These are phyloP conservation scores for Gonioctena quinquepunctata DNA, from an alignment of 1,140 invertebrate species.

Conservation along the genomic window DNA sequence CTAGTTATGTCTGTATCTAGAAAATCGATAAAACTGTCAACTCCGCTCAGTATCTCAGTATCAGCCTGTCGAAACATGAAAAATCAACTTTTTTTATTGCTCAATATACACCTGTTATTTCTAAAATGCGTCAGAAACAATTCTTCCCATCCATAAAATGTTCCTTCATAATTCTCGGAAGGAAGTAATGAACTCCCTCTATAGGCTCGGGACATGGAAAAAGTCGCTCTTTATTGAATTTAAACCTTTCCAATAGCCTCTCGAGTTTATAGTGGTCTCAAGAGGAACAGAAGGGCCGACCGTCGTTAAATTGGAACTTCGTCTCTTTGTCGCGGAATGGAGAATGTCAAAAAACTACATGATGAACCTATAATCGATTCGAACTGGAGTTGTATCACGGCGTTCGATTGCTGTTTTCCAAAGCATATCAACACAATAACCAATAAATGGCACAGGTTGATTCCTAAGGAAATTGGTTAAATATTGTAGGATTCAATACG, in stretches of 20 bases:
- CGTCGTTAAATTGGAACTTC: constrained; percentile 29
- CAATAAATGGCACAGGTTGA: too few relatives aligned
- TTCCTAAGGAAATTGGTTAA: too few relatives aligned
- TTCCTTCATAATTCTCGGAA: neutral
- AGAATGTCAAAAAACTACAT: neutral
- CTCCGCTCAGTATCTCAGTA: neutral
- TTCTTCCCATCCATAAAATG: neutral
- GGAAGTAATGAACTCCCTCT: neutral
- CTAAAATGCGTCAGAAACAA: neutral
- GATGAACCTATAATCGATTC: neutral
- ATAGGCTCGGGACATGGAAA: constrained; percentile 9
- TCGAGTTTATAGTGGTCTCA: constrained; percentile 11
- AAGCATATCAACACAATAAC: too few relatives aligned
- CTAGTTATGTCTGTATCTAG: too few relatives aligned
- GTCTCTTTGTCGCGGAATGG: constrained; percentile 17
- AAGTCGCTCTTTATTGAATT: constrained; percentile 28
- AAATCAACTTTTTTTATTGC: too few relatives aligned
- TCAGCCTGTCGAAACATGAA: too few relatives aligned
- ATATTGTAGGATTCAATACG: too few relatives aligned
- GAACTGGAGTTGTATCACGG: neutral
- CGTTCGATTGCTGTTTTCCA: too few relatives aligned
- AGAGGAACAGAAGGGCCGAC: constrained; percentile 16
- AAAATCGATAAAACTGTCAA: too few relatives aligned
- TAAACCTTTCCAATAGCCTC: constrained; percentile 26
- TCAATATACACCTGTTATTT: neutral